These are phyloP conservation scores for Galagoides demidoff DNA, from an alignment of 2,797 vertebrate genomes.

Conservation along the genomic window DNA sequence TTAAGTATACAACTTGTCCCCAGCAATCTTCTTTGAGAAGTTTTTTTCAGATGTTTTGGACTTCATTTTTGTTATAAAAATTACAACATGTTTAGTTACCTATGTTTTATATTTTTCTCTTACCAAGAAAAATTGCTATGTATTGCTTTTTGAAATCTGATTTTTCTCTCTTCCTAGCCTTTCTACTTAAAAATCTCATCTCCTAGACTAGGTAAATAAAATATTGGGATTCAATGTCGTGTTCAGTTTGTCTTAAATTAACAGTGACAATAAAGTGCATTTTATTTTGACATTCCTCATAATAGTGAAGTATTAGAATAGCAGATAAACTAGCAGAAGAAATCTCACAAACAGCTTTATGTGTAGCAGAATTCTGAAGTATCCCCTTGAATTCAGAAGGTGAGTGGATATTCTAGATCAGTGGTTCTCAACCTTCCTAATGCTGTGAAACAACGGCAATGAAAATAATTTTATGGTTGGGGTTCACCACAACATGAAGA, in stretches of 20 bases:
- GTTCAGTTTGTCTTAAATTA: conserved; percentile 43
- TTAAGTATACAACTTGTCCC: background rate
- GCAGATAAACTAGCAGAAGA: conserved; percentile 36
- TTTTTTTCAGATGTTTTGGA: background rate
- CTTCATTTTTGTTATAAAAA: background rate
- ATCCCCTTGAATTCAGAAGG: conserved; percentile 30
- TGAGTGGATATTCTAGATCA: conserved; percentile 43
- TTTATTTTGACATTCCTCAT: conserved; percentile 56
- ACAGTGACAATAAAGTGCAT: conserved; percentile 32
- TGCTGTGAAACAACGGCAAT: too few species aligned
- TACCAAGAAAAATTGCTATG: background rate
- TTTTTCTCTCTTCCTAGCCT: background rate
- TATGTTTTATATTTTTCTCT: conserved; percentile 40
- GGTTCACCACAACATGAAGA: too few species aligned
- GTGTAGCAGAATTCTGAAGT: conserved; percentile 68
- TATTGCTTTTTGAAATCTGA: background rate
- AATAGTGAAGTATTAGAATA: conserved; percentile 52
- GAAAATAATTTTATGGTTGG: too few species aligned
- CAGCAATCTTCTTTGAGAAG: background rate
- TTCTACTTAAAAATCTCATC: conserved; percentile 17
- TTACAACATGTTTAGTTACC: background rate
- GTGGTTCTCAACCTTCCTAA: too few species aligned
- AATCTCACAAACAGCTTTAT: conserved; percentile 65
- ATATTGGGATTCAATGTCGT: conserved; percentile 35
- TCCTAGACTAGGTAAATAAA: conserved; percentile 41